Conservation (phyloP, 2,888 invertebrate genomes). For the Drosophila multiciliata region DNA sequence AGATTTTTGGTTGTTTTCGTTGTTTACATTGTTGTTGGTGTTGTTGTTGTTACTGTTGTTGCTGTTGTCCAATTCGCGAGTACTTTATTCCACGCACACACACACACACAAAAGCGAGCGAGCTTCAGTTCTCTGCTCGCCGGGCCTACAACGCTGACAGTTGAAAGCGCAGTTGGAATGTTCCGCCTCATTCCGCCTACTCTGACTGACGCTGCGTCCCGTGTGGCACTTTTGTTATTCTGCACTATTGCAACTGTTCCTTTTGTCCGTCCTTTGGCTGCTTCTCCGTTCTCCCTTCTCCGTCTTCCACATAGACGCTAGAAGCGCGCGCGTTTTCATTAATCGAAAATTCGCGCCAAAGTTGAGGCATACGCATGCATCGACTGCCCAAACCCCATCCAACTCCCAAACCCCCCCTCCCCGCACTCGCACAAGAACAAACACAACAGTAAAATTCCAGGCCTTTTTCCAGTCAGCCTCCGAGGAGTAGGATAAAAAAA, state of each 20-base stretch:
- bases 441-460: conserved; percentile 61
- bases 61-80: conserved; percentile 40
- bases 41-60: neutral
- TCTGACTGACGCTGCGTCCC: conserved; percentile 32
- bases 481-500: conserved; percentile 24
- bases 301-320: conserved; percentile 1
- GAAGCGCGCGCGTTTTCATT: conserved; percentile 65
- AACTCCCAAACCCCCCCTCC: neutral
- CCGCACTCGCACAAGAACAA: conserved; percentile 30
- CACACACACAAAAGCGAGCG: conserved; percentile 15
- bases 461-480: conserved; percentile 49
- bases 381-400: neutral
- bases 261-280: neutral
- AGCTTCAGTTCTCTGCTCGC: conserved; percentile 63
- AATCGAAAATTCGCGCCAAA: conserved; percentile 80
- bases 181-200: conserved; percentile 4
- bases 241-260: conserved; percentile 32
- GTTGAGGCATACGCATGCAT: conserved; percentile 45
- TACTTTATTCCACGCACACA: conserved; percentile 23
- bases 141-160: conserved; percentile 62
- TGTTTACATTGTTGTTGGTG: conserved; percentile 5
- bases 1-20: conserved; percentile 45
- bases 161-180: conserved; percentile 69
- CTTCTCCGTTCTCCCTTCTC: neutral
- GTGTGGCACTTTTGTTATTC: conserved; percentile 24